These are phyloP conservation scores for Cheilosia scutellata DNA, from an alignment of 2,888 invertebrate genomes.

Conservation along the genomic window DNA sequence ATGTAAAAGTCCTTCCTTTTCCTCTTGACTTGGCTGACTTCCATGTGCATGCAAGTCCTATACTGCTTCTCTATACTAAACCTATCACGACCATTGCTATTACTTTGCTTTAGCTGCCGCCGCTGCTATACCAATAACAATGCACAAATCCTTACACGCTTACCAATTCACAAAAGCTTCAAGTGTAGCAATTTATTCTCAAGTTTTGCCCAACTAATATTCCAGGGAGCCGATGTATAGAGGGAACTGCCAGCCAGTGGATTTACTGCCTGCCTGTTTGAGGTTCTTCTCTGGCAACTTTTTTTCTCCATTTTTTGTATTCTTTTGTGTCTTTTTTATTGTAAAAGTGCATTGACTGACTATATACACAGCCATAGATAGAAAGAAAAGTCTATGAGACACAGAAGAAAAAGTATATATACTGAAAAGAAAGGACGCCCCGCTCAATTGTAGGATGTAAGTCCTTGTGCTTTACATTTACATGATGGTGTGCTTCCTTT, in stretches of 20 bases:
- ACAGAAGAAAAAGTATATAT: not conserved
- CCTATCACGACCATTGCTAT: slow-evolving; percentile 9
- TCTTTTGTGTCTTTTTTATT: slow-evolving; percentile 19
- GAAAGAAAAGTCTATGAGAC: slow-evolving; percentile 19
- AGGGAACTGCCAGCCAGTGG: slow-evolving; percentile 18
- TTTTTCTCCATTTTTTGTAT: not conserved
- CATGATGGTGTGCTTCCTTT: slow-evolving; percentile 70
- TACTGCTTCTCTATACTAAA: not conserved
- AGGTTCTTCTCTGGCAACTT: slow-evolving; percentile 5
- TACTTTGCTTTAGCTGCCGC: slow-evolving; percentile 25
- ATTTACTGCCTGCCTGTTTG: slow-evolving; percentile 39
- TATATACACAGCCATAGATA: slow-evolving; percentile 5
- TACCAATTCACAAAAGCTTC: slow-evolving; percentile 65
- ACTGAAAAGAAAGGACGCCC: slow-evolving; percentile 27
- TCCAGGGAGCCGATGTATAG: slow-evolving; percentile 17
- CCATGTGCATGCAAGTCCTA: slow-evolving; percentile 37
- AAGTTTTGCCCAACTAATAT: slow-evolving; percentile 69
- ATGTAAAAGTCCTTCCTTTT: slow-evolving; percentile 31
- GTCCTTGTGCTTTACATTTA: slow-evolving; percentile 70
- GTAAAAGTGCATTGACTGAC: slow-evolving; percentile 44
- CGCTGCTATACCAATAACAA: slow-evolving; percentile 50
- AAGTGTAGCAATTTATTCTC: slow-evolving; percentile 67
- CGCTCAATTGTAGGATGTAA: slow-evolving; percentile 61
- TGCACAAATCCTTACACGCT: slow-evolving; percentile 55
- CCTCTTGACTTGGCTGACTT: slow-evolving; percentile 46